Conservation (phyloP, 1,140 invertebrate species). For the Musca domestica region DNA sequence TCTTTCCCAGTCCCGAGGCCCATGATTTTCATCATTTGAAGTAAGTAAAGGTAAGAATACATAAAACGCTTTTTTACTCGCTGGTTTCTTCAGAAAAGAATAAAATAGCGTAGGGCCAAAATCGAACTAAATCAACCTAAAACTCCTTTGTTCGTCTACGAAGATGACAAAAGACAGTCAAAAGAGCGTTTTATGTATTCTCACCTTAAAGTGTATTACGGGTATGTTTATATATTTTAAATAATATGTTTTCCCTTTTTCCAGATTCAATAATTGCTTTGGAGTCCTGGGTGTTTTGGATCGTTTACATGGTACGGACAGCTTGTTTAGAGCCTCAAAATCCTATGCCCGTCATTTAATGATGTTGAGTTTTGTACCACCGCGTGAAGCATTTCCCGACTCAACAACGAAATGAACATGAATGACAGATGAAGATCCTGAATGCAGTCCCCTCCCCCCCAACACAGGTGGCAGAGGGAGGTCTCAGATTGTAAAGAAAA, state of each 20-base stretch:
- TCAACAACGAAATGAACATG: conserved; percentile 51
- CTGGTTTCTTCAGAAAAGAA: too few species aligned
- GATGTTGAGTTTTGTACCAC: conserved; percentile 75
- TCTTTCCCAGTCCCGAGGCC: conserved; percentile 85
- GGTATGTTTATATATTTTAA: neutral
- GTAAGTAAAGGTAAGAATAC: conserved; percentile 56
- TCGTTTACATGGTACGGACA: conserved; percentile 81
- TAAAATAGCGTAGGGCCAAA: too few species aligned
- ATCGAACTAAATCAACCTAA: too few species aligned
- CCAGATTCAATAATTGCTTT: conserved; percentile 81
- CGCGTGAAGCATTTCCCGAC: conserved; percentile 74
- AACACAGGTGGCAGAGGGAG: too few species aligned
- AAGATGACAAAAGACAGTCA: too few species aligned
- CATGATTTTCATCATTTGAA: conserved; percentile 90
- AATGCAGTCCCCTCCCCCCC: too few species aligned
- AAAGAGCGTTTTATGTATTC: too few species aligned
- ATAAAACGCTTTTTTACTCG: neutral
- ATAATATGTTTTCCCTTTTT: conserved; percentile 30
- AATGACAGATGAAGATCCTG: too few species aligned
- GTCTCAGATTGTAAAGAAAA: too few species aligned
- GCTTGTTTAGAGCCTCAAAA: conserved; percentile 70
- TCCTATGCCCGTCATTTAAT: conserved; percentile 75
- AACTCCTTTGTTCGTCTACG: too few species aligned
- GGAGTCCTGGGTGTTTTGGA: conserved; percentile 83
- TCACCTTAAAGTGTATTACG: too few species aligned